Conservation (phyloP, 1,140 invertebrate genomes). For the Nylanderia fulva region DNA sequence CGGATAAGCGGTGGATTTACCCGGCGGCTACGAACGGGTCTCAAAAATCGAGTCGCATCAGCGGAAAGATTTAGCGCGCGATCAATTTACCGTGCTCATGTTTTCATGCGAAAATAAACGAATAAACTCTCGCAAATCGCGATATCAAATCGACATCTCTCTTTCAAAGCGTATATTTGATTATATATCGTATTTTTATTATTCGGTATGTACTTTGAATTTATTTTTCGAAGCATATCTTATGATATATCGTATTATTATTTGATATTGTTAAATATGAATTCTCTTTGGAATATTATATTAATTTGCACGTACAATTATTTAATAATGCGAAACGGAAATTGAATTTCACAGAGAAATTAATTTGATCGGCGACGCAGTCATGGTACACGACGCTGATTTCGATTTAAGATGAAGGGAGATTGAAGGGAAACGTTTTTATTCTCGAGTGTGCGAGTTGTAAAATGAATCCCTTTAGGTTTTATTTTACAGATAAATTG, state of each 20-base stretch:
- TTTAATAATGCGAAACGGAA: not conserved
- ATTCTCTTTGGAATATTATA: not conserved
- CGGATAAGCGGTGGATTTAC: slow-evolving; percentile 56
- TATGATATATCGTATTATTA: not conserved
- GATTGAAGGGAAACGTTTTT: slow-evolving; percentile 40
- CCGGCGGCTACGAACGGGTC: not conserved
- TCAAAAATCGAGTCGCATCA: slow-evolving; percentile 32
- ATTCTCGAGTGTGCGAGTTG: slow-evolving; percentile 1
- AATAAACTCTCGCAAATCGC: not conserved
- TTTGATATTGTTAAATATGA: too few species aligned
- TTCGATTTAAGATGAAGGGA: slow-evolving; percentile 29
- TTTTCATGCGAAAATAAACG: slow-evolving; percentile 5
- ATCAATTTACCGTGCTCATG: not conserved
- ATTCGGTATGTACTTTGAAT: too few species aligned
- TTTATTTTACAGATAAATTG: slow-evolving; percentile 49
- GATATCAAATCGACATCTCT: not conserved
- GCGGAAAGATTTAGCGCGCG: slow-evolving; percentile 13
- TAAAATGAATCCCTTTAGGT: slow-evolving; percentile 31
- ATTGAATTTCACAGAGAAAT: not conserved
- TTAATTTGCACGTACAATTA: slow-evolving; percentile 4
- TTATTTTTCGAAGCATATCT: not conserved
- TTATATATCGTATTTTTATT: not conserved
- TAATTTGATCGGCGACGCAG: not conserved
- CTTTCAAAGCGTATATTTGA: not conserved
- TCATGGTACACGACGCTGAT: not conserved